phyloP scores from a whole-genome alignment of 1,140 invertebrate species.

The Hermatobates lingyangjiaoensis region DNA sequence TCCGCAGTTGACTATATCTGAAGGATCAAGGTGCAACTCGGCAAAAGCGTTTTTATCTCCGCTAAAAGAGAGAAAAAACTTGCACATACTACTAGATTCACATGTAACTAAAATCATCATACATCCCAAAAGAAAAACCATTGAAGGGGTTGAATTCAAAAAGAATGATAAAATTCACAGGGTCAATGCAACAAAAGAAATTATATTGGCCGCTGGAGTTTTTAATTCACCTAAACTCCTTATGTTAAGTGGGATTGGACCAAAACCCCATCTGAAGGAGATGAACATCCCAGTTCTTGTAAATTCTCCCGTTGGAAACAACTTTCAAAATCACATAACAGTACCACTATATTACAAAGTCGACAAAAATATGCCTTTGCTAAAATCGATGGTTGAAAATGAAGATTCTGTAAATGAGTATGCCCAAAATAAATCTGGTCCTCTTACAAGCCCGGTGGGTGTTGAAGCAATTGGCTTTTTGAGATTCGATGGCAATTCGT shows the following conservation, averaged over 20 bases:
- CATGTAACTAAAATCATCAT: slow-evolving; percentile 45
- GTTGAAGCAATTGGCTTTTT: slow-evolving; percentile 43
- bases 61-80: slow-evolving; percentile 35
- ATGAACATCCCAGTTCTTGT: slow-evolving; percentile 27
- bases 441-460: slow-evolving; percentile 25
- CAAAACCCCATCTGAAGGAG: slow-evolving; percentile 6
- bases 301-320: slow-evolving; percentile 36
- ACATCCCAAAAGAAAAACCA: slow-evolving; percentile 32
- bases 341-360: slow-evolving; percentile 44
- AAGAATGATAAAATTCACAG: slow-evolving; percentile 26
- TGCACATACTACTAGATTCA: slow-evolving; percentile 45
- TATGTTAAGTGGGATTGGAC: slow-evolving; percentile 14
- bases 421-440: slow-evolving; percentile 12
- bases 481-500: slow-evolving; percentile 33
- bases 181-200: slow-evolving; percentile 36
- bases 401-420: slow-evolving; percentile 6
- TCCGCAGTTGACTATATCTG: slow-evolving; percentile 36
- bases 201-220: slow-evolving; percentile 42
- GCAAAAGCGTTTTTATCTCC: slow-evolving; percentile 36
- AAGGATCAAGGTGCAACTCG: slow-evolving; percentile 40
- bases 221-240: slow-evolving; percentile 29
- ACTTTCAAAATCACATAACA: slow-evolving; percentile 49
- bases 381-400: slow-evolving; percentile 7
- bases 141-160: slow-evolving; percentile 43
- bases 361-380: slow-evolving; percentile 27